These are phyloP conservation scores for Corythornis leucogaster DNA, from an alignment of 2,797 vertebrate species.

Conservation along the genomic window DNA sequence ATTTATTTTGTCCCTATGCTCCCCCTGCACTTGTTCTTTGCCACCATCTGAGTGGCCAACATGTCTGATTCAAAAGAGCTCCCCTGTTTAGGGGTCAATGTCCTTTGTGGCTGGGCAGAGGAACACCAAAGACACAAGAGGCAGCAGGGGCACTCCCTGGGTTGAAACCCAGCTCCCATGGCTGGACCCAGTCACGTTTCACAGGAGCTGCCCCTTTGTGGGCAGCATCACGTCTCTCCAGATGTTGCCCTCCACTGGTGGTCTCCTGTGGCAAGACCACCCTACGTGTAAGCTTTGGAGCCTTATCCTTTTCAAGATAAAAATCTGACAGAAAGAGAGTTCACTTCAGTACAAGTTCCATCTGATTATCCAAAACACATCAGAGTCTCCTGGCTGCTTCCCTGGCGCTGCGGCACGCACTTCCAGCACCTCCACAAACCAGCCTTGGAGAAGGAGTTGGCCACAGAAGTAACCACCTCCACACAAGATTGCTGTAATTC, in stretches of 20 bases:
- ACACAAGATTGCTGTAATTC: constrained; percentile 46
- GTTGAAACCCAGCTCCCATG: background rate
- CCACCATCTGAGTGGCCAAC: background rate
- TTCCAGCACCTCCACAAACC: constrained; percentile 9
- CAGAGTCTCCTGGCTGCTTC: constrained; percentile 22
- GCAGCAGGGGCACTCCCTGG: background rate
- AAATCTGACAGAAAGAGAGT: background rate
- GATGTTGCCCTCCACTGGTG: background rate
- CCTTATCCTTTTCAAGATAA: background rate
- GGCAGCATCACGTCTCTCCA: background rate
- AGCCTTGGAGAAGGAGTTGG: constrained; percentile 18
- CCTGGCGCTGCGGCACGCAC: background rate
- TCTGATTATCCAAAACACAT: constrained; percentile 47
- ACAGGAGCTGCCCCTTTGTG: background rate
- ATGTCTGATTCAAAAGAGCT: background rate
- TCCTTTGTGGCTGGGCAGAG: background rate
- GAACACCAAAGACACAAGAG: background rate
- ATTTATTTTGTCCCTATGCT: background rate
- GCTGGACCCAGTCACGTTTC: background rate
- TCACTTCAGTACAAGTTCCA: constrained; percentile 10
- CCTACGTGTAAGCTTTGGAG: background rate
- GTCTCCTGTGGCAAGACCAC: background rate
- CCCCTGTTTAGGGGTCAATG: background rate
- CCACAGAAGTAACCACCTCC: constrained; percentile 50
- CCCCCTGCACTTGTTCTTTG: background rate